Conservation (phyloP, 2,113 vertebrate species). For the Dromas ardeola region DNA sequence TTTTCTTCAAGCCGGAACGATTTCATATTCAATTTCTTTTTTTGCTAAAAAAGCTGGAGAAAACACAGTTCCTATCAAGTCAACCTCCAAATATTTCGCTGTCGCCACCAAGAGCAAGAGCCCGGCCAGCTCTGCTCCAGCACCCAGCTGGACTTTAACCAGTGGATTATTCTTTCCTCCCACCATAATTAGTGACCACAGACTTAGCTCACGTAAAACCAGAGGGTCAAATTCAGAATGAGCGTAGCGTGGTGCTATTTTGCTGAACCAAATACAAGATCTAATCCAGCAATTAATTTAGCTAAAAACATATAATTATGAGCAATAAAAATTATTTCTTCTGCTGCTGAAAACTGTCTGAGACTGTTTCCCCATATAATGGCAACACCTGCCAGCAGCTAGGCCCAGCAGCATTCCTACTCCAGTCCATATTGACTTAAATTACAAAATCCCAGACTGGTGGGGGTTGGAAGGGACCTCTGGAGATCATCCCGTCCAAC, state of each 20-base stretch:
- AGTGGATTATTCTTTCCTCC: background rate
- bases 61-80: background rate
- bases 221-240: background rate
- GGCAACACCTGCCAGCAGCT: background rate
- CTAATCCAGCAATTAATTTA: background rate
- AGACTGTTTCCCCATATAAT: background rate
- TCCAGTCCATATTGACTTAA: background rate
- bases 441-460: background rate
- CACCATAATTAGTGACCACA: background rate
- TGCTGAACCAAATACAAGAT: background rate
- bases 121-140: background rate
- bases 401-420: background rate
- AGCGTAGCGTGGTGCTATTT: background rate
- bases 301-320: background rate
- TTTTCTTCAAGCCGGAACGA: accelerated
- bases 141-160: background rate
- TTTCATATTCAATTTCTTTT: background rate
- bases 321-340: background rate
- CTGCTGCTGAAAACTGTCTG: background rate
- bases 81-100: background rate
- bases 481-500: too few species aligned
- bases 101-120: background rate
- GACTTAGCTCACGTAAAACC: background rate
- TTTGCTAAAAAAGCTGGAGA: background rate
- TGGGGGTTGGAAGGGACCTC: too few species aligned